Evolutionary conservation across 1,140 invertebrate species (phyloP).

Genomic region (Cecropterus lyciades): DNA sequence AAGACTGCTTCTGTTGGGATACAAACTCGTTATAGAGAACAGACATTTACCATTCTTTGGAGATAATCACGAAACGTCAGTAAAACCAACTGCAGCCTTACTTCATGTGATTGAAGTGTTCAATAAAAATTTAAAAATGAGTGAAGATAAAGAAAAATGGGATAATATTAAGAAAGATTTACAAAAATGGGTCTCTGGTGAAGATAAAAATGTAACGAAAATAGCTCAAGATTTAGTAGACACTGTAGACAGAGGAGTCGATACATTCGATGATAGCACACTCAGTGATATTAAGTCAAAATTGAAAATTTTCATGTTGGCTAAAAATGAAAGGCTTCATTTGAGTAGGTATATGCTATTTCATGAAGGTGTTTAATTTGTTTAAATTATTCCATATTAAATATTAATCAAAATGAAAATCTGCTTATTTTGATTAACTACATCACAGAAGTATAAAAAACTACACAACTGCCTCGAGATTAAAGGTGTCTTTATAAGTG

Average conservation of each 20-base stretch:
- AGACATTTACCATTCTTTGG: slow-evolving; percentile 2
- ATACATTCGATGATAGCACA: background rate
- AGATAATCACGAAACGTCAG: background rate
- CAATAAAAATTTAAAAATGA: background rate
- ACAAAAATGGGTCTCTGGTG: background rate
- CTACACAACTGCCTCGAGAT: too few species aligned
- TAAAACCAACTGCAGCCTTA: background rate
- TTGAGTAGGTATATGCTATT: too few species aligned
- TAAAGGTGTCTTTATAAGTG: too few species aligned
- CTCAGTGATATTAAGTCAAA: background rate
- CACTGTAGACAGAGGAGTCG: background rate
- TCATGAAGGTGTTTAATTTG: too few species aligned
- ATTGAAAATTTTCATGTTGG: background rate
- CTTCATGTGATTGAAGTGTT: background rate
- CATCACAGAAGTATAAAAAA: too few species aligned
- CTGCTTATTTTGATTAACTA: too few species aligned
- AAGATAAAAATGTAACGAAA: background rate
- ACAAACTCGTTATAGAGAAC: background rate
- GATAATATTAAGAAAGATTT: background rate
- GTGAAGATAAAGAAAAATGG: background rate
- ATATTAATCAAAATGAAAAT: too few species aligned
- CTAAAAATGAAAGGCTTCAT: background rate
- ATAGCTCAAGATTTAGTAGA: background rate
- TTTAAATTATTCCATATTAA: too few species aligned
- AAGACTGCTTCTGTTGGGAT: background rate